phyloP scores from a whole-genome alignment of 2,113 vertebrate species.

The Oceanites oceanicus region DNA sequence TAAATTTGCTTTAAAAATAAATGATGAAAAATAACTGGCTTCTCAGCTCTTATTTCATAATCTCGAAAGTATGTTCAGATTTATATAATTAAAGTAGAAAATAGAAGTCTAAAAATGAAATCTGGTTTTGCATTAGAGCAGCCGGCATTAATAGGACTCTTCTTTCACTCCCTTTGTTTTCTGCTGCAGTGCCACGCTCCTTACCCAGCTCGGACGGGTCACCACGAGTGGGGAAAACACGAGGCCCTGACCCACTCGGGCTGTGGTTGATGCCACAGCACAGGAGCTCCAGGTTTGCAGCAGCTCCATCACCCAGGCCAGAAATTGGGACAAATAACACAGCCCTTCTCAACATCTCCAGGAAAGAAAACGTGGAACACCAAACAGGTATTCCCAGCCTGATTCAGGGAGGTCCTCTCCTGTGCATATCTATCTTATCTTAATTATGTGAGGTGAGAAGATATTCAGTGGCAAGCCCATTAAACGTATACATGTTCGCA shows the following conservation, averaged over 20 bases:
- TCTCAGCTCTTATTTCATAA: constrained; percentile 44
- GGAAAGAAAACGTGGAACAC: neutral
- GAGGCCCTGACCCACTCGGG: neutral
- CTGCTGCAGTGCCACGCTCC: neutral
- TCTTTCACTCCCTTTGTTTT: neutral
- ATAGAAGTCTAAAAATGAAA: constrained; percentile 57
- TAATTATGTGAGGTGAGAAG: neutral
- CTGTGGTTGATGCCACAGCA: neutral
- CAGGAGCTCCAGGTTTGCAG: neutral
- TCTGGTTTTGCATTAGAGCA: neutral
- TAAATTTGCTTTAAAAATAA: constrained; percentile 71
- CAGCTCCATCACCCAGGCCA: neutral
- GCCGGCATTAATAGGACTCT: neutral
- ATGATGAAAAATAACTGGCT: constrained; percentile 67
- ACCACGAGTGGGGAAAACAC: neutral
- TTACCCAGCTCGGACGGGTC: neutral
- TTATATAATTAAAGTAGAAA: constrained; percentile 64
- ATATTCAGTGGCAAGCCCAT: neutral
- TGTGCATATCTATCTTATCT: neutral
- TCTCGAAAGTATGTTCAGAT: constrained; percentile 43
- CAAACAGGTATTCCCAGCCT: neutral
- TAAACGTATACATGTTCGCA: neutral
- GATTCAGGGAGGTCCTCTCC: neutral
- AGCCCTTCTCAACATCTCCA: neutral
- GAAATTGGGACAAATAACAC: neutral